phyloP scores from a whole-genome alignment of 2,888 invertebrate genomes.

The Sarcophaga carnaria region DNA sequence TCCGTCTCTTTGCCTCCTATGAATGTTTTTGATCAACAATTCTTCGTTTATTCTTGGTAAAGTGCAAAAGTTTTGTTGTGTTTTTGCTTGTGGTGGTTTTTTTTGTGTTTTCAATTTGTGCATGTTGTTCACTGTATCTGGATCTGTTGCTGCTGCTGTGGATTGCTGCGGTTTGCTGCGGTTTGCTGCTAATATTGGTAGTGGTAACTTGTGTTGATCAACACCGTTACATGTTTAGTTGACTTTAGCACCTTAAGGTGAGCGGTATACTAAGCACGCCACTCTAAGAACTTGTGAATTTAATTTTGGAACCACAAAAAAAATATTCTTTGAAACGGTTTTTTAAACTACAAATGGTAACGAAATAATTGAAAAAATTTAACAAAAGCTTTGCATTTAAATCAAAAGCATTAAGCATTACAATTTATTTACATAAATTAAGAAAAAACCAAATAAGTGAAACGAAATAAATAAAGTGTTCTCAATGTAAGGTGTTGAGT shows the following conservation, averaged over 20 bases:
- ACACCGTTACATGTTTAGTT: conserved; percentile 69
- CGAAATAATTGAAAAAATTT: conserved; percentile 4
- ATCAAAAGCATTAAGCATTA: conserved; percentile 11
- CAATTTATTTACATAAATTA: conserved; percentile 25
- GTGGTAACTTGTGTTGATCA: conserved; percentile 67
- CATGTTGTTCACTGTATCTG: conserved; percentile 23
- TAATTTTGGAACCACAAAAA: not conserved
- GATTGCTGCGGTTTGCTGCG: too few species aligned
- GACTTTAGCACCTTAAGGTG: conserved; percentile 68
- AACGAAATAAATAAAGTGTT: conserved; percentile 52
- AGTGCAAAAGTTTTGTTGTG: conserved; percentile 62
- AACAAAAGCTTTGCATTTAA: conserved; percentile 29
- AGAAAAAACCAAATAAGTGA: conserved; percentile 30
- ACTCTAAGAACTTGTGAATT: conserved; percentile 11
- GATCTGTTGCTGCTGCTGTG: conserved; percentile 9
- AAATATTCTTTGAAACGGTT: conserved; percentile 43
- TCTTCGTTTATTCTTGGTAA: conserved; percentile 58
- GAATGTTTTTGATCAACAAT: not conserved
- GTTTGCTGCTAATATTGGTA: conserved; percentile 17
- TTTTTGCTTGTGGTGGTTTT: conserved; percentile 11
- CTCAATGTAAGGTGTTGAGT: conserved; percentile 34
- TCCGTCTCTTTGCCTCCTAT: not conserved
- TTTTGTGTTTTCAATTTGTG: conserved; percentile 17
- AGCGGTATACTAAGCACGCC: conserved; percentile 61
- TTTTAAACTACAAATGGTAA: conserved; percentile 14